Conservation (phyloP, 2,113 vertebrate genomes). For the Herpailurus yagouaroundi region DNA sequence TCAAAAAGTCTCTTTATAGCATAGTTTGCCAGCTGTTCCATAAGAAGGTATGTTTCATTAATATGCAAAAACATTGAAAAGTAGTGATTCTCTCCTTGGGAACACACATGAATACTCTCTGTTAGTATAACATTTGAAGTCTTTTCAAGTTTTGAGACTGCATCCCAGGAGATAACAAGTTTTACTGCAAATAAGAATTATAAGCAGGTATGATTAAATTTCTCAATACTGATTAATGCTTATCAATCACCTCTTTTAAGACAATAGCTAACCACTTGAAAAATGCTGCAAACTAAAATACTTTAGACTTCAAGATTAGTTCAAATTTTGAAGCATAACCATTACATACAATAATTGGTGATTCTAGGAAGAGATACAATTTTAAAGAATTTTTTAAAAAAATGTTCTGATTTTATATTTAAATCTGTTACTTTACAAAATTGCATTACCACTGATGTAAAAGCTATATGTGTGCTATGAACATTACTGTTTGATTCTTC, state of each 20-base stretch:
- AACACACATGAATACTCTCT: slow-evolving; percentile 94
- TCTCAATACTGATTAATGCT: slow-evolving; percentile 24
- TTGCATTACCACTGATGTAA: not conserved
- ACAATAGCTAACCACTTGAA: slow-evolving; percentile 20
- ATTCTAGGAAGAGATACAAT: slow-evolving; percentile 31
- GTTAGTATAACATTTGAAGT: slow-evolving; percentile 95
- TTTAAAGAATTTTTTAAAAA: slow-evolving; percentile 9
- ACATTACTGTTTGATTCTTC: slow-evolving; percentile 6
- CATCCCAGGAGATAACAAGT: slow-evolving; percentile 96
- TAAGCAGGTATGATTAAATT: slow-evolving; percentile 67
- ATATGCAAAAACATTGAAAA: slow-evolving; percentile 99
- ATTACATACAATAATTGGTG: not conserved
- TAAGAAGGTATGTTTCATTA: slow-evolving; percentile 95
- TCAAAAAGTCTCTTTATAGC: slow-evolving; percentile 96
- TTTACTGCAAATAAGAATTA: slow-evolving; percentile 90
- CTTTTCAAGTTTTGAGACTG: slow-evolving; percentile 95
- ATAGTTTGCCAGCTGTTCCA: slow-evolving; percentile 97
- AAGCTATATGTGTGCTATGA: not conserved
- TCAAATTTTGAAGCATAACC: slow-evolving; percentile 43
- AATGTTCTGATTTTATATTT: slow-evolving; percentile 43
- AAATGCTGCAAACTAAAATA: slow-evolving; percentile 57
- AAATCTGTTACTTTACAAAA: slow-evolving; percentile 53
- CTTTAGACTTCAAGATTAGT: not conserved
- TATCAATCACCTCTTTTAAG: slow-evolving; percentile 44
- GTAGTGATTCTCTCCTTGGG: slow-evolving; percentile 93